phyloP scores from a whole-genome alignment of 1,140 invertebrate genomes.

The Acromyrmex heyeri region DNA sequence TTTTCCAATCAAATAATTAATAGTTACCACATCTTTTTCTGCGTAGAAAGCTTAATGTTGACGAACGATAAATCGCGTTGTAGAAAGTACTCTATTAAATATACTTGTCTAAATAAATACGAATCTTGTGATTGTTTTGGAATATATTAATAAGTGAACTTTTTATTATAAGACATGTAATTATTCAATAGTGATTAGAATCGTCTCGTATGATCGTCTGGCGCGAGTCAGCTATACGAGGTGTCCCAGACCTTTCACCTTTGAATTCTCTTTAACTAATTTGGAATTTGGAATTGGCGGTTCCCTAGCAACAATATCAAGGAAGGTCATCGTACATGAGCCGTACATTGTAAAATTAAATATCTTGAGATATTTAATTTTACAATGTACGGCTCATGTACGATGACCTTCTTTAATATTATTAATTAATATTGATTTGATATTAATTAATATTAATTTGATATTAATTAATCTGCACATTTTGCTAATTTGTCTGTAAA shows the following conservation, averaged over 20 bases:
- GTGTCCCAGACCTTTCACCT: conserved; percentile 39
- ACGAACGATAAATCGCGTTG: neutral
- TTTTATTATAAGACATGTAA: neutral
- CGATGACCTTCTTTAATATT: too few species aligned
- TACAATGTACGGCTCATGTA: too few species aligned
- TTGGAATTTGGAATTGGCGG: conserved; percentile 8
- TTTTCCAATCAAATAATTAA: neutral
- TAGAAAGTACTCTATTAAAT: neutral
- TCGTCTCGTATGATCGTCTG: conserved; percentile 6
- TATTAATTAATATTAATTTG: too few species aligned
- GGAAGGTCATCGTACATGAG: neutral
- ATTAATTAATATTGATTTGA: too few species aligned
- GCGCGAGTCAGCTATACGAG: conserved; percentile 22
- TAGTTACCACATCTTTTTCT: too few species aligned
- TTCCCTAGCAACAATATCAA: conserved; percentile 8
- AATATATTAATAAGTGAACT: conserved; percentile 24
- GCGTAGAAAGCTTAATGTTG: neutral
- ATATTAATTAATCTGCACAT: neutral
- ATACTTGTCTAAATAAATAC: too few species aligned
- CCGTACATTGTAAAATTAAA: neutral
- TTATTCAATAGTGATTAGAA: neutral
- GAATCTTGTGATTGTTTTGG: neutral
- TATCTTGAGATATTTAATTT: neutral
- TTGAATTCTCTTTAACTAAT: conserved; percentile 27
- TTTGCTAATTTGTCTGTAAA: neutral